A percentile compares a stretch with the other conserved stretches of the same genome.
Evolutionary conservation across 2,113 vertebrate genomes (phyloP).

Genomic region (Mesembrinibis cayennensis): DNA sequence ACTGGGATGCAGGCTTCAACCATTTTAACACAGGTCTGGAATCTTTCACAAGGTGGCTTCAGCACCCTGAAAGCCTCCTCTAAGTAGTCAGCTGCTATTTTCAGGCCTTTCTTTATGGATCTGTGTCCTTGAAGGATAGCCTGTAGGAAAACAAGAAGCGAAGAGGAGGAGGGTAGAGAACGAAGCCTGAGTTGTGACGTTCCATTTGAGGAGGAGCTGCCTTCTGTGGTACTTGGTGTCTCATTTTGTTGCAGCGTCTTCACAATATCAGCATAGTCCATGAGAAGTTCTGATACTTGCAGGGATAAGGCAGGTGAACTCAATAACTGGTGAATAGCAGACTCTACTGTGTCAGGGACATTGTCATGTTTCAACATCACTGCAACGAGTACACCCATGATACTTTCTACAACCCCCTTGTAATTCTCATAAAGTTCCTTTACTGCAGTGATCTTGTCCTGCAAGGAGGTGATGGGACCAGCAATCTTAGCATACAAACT

Average conservation of each 20-base stretch:
- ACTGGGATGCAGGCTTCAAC: not conserved
- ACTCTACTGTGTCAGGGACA: conserved; percentile 6
- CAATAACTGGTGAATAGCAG: conserved; percentile 22
- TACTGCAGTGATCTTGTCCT: not conserved
- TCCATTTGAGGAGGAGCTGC: not conserved
- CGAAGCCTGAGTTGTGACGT: not conserved
- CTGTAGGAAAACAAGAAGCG: conserved; percentile 1
- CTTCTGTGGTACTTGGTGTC: not conserved
- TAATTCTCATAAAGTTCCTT: conserved; percentile 15
- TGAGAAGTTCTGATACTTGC: conserved; percentile 40
- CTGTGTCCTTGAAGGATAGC: not conserved
- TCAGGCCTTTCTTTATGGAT: not conserved
- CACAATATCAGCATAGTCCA: not conserved
- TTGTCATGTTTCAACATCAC: conserved; percentile 16
- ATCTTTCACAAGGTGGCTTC: conserved; percentile 20
- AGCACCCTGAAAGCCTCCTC: conserved; percentile 37
- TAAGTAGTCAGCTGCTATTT: conserved; percentile 25
- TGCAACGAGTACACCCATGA: not conserved
- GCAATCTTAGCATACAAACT: not conserved
- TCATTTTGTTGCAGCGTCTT: not conserved
- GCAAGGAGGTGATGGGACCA: not conserved
- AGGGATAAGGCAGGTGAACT: conserved; percentile 48
- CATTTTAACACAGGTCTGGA: conserved; percentile 8
- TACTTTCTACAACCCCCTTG: not conserved
- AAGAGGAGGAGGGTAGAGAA: not conserved